A percentile compares a stretch with the other conserved stretches of the same genome.
phyloP scores from a whole-genome alignment of 2,797 vertebrate species.

The Enteromius afrohamiltoni region DNA sequence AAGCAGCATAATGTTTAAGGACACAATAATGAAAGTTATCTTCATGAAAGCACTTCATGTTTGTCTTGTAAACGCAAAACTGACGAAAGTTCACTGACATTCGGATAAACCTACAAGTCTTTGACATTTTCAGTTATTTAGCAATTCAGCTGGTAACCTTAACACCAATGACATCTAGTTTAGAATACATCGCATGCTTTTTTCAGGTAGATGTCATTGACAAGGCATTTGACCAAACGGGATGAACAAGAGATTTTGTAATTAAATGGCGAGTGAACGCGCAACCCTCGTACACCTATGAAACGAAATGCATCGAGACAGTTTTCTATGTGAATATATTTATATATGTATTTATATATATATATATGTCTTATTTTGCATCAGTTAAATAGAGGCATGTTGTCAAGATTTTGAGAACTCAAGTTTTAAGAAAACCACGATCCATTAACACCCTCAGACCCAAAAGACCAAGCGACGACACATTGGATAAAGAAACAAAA shows the following conservation, averaged over 20 bases:
- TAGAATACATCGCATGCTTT: constrained; percentile 61
- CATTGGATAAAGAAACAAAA: constrained; percentile 38
- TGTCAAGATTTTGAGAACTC: constrained; percentile 38
- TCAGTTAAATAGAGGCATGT: constrained; percentile 53
- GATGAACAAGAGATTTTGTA: constrained; percentile 15
- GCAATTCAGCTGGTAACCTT: constrained; percentile 54
- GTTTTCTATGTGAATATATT: constrained; percentile 15
- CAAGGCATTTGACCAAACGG: constrained; percentile 38
- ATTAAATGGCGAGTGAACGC: neutral
- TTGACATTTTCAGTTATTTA: constrained; percentile 55
- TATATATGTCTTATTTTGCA: constrained; percentile 47
- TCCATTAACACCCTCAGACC: constrained; percentile 38
- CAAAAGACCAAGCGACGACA: constrained; percentile 44
- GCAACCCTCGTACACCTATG: constrained; percentile 4
- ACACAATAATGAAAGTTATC: constrained; percentile 21
- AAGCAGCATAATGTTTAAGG: constrained; percentile 15
- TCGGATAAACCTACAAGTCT: constrained; percentile 63
- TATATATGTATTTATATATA: neutral
- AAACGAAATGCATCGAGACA: neutral
- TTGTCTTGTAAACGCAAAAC: constrained; percentile 51
- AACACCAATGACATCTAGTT: constrained; percentile 60
- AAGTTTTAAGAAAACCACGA: constrained; percentile 37
- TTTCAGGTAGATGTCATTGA: constrained; percentile 51
- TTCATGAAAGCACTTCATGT: constrained; percentile 55
- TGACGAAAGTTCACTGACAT: constrained; percentile 64